Conservation (phyloP, 2,888 invertebrate genomes). For the Heliconius ethilla region DNA sequence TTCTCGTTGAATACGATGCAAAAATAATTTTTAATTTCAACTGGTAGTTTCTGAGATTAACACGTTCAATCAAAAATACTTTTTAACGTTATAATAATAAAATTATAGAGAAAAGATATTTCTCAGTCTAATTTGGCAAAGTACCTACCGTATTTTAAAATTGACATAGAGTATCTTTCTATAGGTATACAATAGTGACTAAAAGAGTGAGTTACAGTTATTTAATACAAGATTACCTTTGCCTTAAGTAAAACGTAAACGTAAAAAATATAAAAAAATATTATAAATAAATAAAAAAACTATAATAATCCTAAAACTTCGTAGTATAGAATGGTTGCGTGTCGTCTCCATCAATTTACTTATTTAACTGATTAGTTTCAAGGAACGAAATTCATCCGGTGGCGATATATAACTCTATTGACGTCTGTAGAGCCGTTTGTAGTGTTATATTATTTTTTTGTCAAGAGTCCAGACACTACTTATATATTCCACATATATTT, state of each 20-base stretch:
- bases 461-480: too few species aligned
- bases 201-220: not conserved
- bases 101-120: not conserved
- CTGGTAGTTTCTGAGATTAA: not conserved
- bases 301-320: conserved; percentile 14
- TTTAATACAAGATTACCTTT: not conserved
- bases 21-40: not conserved
- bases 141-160: not conserved
- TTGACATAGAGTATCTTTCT: not conserved
- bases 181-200: not conserved
- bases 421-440: conserved; percentile 11
- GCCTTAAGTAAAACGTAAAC: not conserved
- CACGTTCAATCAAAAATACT: too few species aligned
- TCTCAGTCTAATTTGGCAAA: not conserved
- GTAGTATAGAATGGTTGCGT: conserved; percentile 59
- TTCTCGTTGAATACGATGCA: not conserved
- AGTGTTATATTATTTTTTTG: not conserved
- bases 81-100: not conserved
- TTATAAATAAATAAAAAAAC: not conserved
- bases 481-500: too few species aligned
- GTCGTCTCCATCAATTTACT: conserved; percentile 72
- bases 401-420: conserved; percentile 51
- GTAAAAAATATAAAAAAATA: not conserved
- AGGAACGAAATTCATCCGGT: conserved; percentile 79
- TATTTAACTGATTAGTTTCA: conserved; percentile 80